phyloP scores from a whole-genome alignment of 2,113 vertebrate genomes.

The Merops nubicus region DNA sequence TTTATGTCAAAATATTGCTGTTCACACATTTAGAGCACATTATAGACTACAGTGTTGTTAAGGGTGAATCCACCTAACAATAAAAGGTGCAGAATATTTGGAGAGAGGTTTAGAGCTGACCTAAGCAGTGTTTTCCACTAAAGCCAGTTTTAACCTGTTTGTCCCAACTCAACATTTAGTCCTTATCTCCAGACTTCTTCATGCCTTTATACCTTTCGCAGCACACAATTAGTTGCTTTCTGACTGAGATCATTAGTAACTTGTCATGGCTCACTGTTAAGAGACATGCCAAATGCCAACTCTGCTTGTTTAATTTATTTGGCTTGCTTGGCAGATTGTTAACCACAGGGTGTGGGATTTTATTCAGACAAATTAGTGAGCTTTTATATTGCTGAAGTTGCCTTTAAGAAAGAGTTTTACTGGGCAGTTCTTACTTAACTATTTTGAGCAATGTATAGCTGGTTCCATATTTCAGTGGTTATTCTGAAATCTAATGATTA shows the following conservation, averaged over 20 bases:
- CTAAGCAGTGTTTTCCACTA: neutral
- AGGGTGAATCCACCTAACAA: neutral
- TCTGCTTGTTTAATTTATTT: neutral
- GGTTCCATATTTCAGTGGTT: neutral
- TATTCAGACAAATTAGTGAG: neutral
- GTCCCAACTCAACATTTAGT: neutral
- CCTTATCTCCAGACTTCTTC: neutral
- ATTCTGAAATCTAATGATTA: neutral
- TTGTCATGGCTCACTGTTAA: slow-evolving; percentile 13
- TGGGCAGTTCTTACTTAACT: neutral
- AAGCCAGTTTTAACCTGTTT: neutral
- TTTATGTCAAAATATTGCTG: neutral
- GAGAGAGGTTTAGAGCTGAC: neutral
- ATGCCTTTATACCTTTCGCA: neutral
- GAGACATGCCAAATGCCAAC: neutral
- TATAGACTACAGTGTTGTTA: neutral
- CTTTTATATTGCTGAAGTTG: neutral
- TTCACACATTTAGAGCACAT: neutral
- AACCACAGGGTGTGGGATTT: neutral
- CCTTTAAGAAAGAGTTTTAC: neutral
- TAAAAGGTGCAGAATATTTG: neutral
- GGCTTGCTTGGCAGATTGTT: slow-evolving; percentile 4
- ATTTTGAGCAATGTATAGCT: neutral
- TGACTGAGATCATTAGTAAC: slow-evolving; percentile 6
- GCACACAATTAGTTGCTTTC: neutral